Base-by-base conservation (phyloP, 2,888 invertebrate genomes). In the Entomobrya multifasciata region DNA sequence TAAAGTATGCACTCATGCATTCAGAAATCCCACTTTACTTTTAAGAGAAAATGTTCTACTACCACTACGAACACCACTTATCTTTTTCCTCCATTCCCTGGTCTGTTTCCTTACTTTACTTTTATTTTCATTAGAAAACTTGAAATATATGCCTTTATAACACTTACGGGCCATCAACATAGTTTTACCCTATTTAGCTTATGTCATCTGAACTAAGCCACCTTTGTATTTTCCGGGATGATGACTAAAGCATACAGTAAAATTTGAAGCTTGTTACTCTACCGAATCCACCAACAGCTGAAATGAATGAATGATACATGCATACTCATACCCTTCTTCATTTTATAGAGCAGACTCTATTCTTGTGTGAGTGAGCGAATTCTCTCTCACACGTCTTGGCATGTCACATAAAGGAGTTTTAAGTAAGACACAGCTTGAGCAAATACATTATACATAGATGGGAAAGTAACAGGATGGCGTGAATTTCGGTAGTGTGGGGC, bases 381-480 rank as follows among this genome's bases (percentile, higher is more conserved):
- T n/a, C 67, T 44, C 67, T 49, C 10, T 15, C 44, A 44, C 44
- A 44, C 67, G 17, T 60, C 22, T 74, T 55, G 52, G 52, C 36
- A 44, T 41, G 55, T 55, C 17, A 74, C 74, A 74, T n/a, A n/a
- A 22, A 44, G 17, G 74, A 57, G 41, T 25, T 60, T 77, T 60
- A 22, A 67, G 67, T 1, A 15, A 44, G 17, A 17, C 20, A 13
- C 17, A 57, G 57, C 47, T 44, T 47, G 77, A 84, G 13, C 22
- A 55, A n/a, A 84, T 84, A 67, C 65, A 77, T 84, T 84, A 84
- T n/a, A n/a, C n/a, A n/a, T 84, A 78, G 49, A 84, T 84, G 84
- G 27, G 65, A 44, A 44, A 62, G 52, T 65, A 60, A 27, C 41
- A 84, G 47, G 25, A 84, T 44, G 77, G 84, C 57, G 77, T 77